Evolutionary conservation across 1,140 invertebrate genomes (phyloP).

Genomic region (Batillaria attramentaria): DNA sequence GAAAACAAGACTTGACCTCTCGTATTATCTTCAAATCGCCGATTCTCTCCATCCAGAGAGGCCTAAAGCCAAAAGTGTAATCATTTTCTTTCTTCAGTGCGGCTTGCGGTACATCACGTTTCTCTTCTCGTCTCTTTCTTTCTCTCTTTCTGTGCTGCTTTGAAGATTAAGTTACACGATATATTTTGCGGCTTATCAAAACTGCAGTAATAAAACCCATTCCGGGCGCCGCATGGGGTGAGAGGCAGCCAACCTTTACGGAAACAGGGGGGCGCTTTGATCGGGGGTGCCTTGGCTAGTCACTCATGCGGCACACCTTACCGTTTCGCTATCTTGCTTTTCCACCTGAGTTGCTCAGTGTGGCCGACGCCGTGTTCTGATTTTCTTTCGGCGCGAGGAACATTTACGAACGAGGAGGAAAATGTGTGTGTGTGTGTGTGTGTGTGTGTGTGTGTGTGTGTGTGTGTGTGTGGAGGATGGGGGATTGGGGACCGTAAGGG

Average conservation of each 20-base stretch:
- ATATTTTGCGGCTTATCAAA: constrained; percentile 1
- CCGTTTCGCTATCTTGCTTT: too few species aligned
- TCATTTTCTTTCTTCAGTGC: background rate
- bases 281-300: background rate
- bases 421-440: too few species aligned
- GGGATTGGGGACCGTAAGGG: too few species aligned
- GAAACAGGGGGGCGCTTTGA: background rate
- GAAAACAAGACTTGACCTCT: background rate
- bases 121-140: background rate
- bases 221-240: background rate
- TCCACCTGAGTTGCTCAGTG: too few species aligned
- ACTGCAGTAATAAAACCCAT: background rate
- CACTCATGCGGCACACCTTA: too few species aligned
- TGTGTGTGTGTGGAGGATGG: too few species aligned
- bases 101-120: background rate
- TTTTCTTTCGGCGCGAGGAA: too few species aligned
- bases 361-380: too few species aligned
- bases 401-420: too few species aligned
- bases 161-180: background rate
- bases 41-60: background rate
- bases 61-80: background rate
- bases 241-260: background rate
- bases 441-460: background rate
- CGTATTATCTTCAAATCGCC: background rate
- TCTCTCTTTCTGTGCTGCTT: background rate